A percentile compares a stretch with the other conserved stretches of the same genome.
phyloP scores from a whole-genome alignment of 2,888 invertebrate genomes.

The Diloba caeruleocephala region DNA sequence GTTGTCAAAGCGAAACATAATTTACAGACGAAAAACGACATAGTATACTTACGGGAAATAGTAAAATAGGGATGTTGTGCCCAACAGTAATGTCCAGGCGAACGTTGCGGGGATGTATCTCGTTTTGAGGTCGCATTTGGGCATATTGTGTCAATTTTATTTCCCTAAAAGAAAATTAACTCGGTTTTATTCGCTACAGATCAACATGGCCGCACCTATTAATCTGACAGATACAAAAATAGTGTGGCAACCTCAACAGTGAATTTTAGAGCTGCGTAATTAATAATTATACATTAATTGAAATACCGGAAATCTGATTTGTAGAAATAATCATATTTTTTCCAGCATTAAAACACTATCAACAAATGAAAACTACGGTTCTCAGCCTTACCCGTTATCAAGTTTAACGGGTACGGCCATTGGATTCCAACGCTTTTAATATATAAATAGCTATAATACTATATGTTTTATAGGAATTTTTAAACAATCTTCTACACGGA shows the following conservation, averaged over 20 bases:
- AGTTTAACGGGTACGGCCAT: too few species aligned
- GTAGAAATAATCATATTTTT: neutral
- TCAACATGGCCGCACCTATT: slow-evolving; percentile 91
- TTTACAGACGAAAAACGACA: slow-evolving; percentile 75
- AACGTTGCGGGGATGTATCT: slow-evolving; percentile 99
- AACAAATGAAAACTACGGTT: too few species aligned
- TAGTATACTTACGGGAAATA: slow-evolving; percentile 97
- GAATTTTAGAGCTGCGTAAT: slow-evolving; percentile 47
- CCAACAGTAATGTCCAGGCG: slow-evolving; percentile 98
- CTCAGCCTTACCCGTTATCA: too few species aligned
- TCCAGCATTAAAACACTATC: too few species aligned
- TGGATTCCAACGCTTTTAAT: too few species aligned
- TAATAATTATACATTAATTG: slow-evolving; percentile 1
- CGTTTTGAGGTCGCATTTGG: slow-evolving; percentile 98
- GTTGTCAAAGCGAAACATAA: slow-evolving; percentile 84
- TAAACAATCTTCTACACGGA: too few species aligned
- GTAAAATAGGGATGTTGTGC: slow-evolving; percentile 98
- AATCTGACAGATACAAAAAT: slow-evolving; percentile 82
- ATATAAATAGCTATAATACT: too few species aligned
- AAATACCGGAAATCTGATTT: slow-evolving; percentile 23
- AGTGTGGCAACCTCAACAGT: slow-evolving; percentile 60
- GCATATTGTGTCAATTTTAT: slow-evolving; percentile 92
- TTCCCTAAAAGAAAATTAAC: slow-evolving; percentile 84
- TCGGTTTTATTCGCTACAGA: slow-evolving; percentile 87
- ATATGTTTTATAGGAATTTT: too few species aligned